Evolutionary conservation across 2,797 vertebrate species (phyloP).

Genomic region (Squalus acanthias): DNA sequence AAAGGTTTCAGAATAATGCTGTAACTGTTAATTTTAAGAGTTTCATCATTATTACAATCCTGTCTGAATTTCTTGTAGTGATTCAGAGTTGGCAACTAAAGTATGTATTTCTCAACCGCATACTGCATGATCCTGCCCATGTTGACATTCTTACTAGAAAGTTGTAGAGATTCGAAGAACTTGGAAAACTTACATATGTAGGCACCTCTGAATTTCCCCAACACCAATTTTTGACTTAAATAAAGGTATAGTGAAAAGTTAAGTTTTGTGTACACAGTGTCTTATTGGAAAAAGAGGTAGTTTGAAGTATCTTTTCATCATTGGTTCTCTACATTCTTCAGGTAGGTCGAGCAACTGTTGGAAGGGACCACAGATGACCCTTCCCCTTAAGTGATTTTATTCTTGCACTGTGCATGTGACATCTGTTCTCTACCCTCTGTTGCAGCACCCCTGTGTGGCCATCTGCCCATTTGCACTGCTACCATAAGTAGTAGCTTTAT

Average conservation of each 20-base stretch:
- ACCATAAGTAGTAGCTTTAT: background rate
- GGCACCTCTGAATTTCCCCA: slow-evolving; percentile 34
- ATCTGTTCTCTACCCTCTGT: background rate
- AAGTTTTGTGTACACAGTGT: background rate
- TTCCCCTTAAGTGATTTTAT: background rate
- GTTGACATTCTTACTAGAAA: slow-evolving; percentile 83
- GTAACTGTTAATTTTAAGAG: slow-evolving; percentile 38
- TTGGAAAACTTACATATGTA: slow-evolving; percentile 35
- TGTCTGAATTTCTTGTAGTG: slow-evolving; percentile 33
- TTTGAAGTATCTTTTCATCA: background rate
- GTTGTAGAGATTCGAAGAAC: slow-evolving; percentile 32
- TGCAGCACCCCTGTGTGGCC: too few species aligned
- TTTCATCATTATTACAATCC: slow-evolving; percentile 36
- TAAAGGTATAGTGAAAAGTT: slow-evolving; percentile 37
- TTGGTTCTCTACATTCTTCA: background rate
- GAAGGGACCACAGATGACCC: background rate
- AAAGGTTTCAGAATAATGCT: slow-evolving; percentile 37
- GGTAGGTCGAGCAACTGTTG: background rate
- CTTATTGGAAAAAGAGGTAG: slow-evolving; percentile 16
- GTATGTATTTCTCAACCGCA: slow-evolving; percentile 36
- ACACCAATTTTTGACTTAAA: slow-evolving; percentile 36
- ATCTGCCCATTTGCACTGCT: background rate
- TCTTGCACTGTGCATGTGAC: background rate
- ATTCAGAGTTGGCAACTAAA: slow-evolving; percentile 36
- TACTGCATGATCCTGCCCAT: slow-evolving; percentile 75